phyloP scores from a whole-genome alignment of 1,140 invertebrate species.

The Trissolcus basalis region DNA sequence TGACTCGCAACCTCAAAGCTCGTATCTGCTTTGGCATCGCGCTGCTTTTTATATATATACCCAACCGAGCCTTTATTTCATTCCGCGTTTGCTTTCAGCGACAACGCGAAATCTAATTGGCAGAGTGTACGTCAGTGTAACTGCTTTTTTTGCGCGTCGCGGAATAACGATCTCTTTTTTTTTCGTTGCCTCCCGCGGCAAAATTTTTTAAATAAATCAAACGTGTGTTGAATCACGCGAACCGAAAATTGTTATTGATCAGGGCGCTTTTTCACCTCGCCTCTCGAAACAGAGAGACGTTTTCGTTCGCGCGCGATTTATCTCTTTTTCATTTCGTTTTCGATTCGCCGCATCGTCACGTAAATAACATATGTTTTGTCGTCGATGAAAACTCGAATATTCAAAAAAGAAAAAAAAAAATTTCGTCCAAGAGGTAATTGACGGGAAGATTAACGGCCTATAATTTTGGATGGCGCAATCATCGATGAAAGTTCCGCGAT shows the following conservation, averaged over 20 bases:
- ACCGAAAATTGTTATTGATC: constrained; percentile 21
- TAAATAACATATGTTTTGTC: neutral
- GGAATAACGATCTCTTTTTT: constrained; percentile 30
- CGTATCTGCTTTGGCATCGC: constrained; percentile 1
- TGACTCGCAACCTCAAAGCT: constrained; percentile 31
- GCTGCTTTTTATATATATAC: constrained; percentile 17
- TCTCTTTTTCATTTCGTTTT: constrained; percentile 10
- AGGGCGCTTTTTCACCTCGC: constrained; percentile 9
- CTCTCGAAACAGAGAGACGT: no score
- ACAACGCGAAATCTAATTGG: constrained; percentile 32
- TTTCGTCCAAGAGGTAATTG: no score
- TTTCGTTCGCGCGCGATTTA: neutral
- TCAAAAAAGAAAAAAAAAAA: neutral
- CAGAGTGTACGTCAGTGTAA: constrained; percentile 25
- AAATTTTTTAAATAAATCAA: constrained; percentile 19
- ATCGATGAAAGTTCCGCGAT: no score
- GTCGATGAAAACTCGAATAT: constrained; percentile 1
- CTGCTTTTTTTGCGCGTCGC: constrained; percentile 29
- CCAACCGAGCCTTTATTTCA: constrained; percentile 11
- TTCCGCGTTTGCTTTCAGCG: constrained; percentile 24
- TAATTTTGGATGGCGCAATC: no score
- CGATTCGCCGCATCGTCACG: constrained; percentile 1
- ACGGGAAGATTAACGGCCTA: no score
- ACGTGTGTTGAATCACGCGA: constrained; percentile 9
- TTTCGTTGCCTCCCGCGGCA: neutral